phyloP scores from a whole-genome alignment of 2,888 invertebrate genomes.

The Hyppa rectilinea region DNA sequence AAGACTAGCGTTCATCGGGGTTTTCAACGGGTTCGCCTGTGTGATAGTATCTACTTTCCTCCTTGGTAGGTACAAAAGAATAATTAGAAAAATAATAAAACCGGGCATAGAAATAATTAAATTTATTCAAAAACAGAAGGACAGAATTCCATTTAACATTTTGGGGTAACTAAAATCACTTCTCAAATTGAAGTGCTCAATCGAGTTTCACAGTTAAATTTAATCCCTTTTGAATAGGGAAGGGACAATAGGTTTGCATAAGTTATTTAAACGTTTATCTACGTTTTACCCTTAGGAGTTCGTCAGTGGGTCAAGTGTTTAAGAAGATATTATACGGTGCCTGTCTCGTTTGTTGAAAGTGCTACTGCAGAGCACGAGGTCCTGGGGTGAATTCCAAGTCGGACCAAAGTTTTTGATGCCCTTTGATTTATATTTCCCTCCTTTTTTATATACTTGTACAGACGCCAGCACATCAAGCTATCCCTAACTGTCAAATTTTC shows the following conservation, averaged over 20 bases:
- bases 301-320: neutral
- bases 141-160: constrained; percentile 28
- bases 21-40: no score
- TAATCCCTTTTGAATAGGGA: constrained; percentile 41
- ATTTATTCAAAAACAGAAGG: constrained; percentile 31
- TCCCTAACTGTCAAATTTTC: no score
- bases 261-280: constrained; percentile 26
- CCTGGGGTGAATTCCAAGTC: no score
- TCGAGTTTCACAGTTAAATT: constrained; percentile 49
- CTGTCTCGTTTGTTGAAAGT: no score
- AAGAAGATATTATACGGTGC: neutral
- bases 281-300: neutral
- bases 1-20: no score
- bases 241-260: constrained; percentile 24
- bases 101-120: constrained; percentile 33
- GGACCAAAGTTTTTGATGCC: no score
- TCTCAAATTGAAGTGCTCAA: constrained; percentile 46
- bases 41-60: no score
- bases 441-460: no score
- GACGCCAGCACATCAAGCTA: no score
- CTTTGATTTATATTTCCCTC: no score
- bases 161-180: constrained; percentile 40
- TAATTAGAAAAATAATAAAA: constrained; percentile 1
- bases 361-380: no score
- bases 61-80: no score